These are phyloP conservation scores for Enteromius viviparus DNA, from an alignment of 2,797 vertebrate species.

Conservation along the genomic window DNA sequence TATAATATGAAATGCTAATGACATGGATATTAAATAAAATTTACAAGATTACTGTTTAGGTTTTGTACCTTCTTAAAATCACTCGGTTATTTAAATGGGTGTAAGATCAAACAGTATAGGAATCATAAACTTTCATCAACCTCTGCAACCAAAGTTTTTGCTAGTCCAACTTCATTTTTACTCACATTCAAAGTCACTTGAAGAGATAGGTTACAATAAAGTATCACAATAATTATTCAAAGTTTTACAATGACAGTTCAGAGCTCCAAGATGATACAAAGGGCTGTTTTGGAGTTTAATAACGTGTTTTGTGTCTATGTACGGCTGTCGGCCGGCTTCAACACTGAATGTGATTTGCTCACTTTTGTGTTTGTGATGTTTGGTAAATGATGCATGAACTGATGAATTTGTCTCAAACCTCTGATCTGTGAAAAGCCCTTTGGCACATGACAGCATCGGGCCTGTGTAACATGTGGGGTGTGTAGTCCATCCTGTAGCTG, in stretches of 20 bases:
- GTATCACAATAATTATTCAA: not conserved
- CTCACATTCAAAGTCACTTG: not conserved
- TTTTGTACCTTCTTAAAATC: not conserved
- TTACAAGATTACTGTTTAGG: not conserved
- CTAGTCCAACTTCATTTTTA: not conserved
- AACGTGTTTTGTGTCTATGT: not conserved
- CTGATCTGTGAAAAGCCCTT: constrained; percentile 71
- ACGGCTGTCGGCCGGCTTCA: not conserved
- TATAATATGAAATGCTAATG: not conserved
- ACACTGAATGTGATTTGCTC: not conserved
- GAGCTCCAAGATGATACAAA: not conserved
- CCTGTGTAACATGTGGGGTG: constrained; percentile 67
- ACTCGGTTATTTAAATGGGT: not conserved
- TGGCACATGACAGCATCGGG: constrained; percentile 71
- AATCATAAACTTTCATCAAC: not conserved
- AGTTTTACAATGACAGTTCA: not conserved
- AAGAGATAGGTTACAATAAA: not conserved
- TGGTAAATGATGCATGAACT: constrained; percentile 6
- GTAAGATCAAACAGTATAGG: not conserved
- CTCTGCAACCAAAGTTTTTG: not conserved
- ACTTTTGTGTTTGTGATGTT: constrained; percentile 20
- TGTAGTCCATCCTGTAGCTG: constrained; percentile 72
- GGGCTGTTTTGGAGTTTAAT: not conserved
- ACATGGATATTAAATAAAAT: not conserved
- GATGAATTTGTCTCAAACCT: constrained; percentile 70